Percentiles rank a stretch among this genome's conserved stretches.
phyloP scores from a whole-genome alignment of 2,888 invertebrate genomes.

The Ischnura elegans region DNA sequence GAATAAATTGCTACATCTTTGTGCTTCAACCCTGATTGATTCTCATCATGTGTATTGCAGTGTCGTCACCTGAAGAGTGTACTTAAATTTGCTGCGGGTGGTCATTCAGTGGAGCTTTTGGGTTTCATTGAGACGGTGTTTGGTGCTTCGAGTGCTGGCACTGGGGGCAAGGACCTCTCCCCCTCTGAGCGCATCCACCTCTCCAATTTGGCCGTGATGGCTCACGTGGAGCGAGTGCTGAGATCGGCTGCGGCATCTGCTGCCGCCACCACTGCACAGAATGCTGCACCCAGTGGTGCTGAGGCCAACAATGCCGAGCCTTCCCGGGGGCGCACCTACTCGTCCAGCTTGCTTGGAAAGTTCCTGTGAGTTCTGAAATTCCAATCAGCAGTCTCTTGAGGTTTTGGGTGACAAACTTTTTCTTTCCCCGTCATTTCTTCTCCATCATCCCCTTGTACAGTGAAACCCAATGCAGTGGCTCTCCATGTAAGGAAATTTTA shows the following conservation, averaged over 20 bases:
- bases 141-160: slow-evolving; percentile 78
- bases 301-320: neutral
- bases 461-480: too few species aligned
- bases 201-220: slow-evolving; percentile 84
- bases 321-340: slow-evolving; percentile 21
- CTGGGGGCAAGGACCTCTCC: slow-evolving; percentile 79
- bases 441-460: too few species aligned
- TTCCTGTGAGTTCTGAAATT: slow-evolving; percentile 78
- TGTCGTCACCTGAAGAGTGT: slow-evolving; percentile 82
- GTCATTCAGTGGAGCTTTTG: slow-evolving; percentile 82
- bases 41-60: slow-evolving; percentile 74
- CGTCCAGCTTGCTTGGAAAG: slow-evolving; percentile 19
- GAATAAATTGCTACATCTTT: neutral
- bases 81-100: slow-evolving; percentile 82
- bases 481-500: too few species aligned
- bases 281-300: neutral
- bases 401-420: too few species aligned
- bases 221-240: slow-evolving; percentile 82
- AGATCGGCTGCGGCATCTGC: slow-evolving; percentile 74
- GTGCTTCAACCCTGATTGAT: neutral
- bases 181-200: slow-evolving; percentile 82
- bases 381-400: neutral
- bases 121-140: slow-evolving; percentile 81
- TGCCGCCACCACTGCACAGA: neutral
- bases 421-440: too few species aligned